Evolutionary conservation across 1,140 invertebrate genomes (phyloP).

Genomic region (Papilio polytes): DNA sequence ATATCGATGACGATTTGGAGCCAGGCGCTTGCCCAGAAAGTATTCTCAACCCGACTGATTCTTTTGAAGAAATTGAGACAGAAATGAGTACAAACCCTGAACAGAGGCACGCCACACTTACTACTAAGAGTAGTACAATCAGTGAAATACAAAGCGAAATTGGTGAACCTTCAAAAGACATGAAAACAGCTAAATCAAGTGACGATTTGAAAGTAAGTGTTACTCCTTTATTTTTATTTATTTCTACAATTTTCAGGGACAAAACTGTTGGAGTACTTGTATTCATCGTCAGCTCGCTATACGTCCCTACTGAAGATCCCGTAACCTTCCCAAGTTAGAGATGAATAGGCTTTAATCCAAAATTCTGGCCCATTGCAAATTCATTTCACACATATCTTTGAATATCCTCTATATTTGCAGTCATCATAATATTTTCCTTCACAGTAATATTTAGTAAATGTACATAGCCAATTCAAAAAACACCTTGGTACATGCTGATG

Average conservation of each 20-base stretch:
- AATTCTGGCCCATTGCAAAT: too few relatives aligned
- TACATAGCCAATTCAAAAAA: too few relatives aligned
- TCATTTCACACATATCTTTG: too few relatives aligned
- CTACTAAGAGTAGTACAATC: conserved; percentile 80
- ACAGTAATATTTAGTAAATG: too few relatives aligned
- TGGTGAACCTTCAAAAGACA: conserved; percentile 68
- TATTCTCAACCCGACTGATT: conserved; percentile 88
- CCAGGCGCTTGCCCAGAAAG: conserved; percentile 83
- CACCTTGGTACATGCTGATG: too few relatives aligned
- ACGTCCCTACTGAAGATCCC: too few relatives aligned
- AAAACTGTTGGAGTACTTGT: background rate
- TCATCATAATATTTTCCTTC: too few relatives aligned
- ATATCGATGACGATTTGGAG: conserved; percentile 58
- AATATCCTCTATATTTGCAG: too few relatives aligned
- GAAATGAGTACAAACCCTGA: conserved; percentile 86
- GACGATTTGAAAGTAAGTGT: conserved; percentile 77
- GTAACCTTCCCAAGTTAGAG: too few relatives aligned
- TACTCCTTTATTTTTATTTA: conserved; percentile 42
- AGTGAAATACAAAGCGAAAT: conserved; percentile 85
- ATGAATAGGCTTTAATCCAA: too few relatives aligned
- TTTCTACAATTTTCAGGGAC: background rate
- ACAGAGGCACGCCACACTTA: conserved; percentile 77
- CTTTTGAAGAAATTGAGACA: conserved; percentile 88
- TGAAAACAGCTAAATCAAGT: conserved; percentile 68
- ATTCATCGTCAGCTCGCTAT: too few relatives aligned